Evolutionary conservation across 2,797 vertebrate species (phyloP), one percentile per base, ranked within the genome.

Genomic region (Chaenodraco wilsoni): DNA sequence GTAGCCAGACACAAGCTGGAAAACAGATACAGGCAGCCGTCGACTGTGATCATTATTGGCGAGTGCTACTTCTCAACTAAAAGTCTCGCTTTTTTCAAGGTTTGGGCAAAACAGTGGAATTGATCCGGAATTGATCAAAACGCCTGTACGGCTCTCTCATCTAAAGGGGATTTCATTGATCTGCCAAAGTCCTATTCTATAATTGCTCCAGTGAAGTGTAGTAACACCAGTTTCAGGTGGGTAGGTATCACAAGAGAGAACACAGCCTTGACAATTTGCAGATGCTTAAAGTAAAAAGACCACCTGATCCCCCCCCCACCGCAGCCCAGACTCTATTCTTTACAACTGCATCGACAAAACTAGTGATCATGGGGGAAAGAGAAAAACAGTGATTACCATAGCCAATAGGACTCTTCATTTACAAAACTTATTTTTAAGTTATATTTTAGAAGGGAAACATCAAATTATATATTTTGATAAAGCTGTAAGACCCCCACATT

Each of bases 161-260:
- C 88, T 89, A 82, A 90, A 89, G 88, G 84, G 86, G 88, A 93
- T 90, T 89, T 89, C 80, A 93, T 93, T 91, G 91, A 93, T 92
- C 87, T 86, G 71, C 76, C 82, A 87, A 87, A 89, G 89, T 91
- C 87, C 84, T 85, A 83, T 79, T 87, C 87, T 90, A 69, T 93
- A 92, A 93, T 91, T 89, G 87, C 89, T 90, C 83, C 85, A 87
- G 81, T 91, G 87, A 91, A 91, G 89, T 88, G 84, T 87, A 84
- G 82, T 77, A 89, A 81, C 84, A 87, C 87, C 87, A 84, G 87
- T 91, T 92, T 87, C 87, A 88, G 88, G 81, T 87, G 82, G 82
- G 64, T 81, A 86, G 80, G 85, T 90, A 88, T 88, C 86, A 85
- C 82, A 90, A 74, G 78, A 80, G 86, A 79, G 85, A 91, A 86